Evolutionary conservation across 2,888 invertebrate species (phyloP).

Genomic region (Eilema griseolum): DNA sequence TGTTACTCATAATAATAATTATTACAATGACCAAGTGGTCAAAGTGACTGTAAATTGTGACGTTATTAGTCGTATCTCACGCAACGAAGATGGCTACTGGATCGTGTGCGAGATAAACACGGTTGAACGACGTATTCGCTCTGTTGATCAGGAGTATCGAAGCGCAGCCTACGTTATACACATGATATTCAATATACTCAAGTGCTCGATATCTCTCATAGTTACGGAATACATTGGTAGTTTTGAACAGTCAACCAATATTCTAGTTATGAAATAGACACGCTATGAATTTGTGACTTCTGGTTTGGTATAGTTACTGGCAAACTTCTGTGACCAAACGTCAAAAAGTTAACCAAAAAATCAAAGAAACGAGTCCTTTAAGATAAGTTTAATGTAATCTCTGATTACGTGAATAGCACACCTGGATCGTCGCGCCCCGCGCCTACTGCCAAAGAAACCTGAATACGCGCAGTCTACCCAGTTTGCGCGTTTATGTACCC

Average conservation of each 20-base stretch:
- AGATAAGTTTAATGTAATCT: too few relatives aligned
- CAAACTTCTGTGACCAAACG: too few relatives aligned
- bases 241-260: constrained; percentile 17
- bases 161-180: constrained; percentile 22
- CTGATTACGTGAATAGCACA: too few relatives aligned
- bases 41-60: constrained; percentile 8
- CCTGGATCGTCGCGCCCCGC: too few relatives aligned
- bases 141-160: constrained; percentile 27
- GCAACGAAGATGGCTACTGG: constrained; percentile 30
- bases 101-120: constrained; percentile 29
- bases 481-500: too few relatives aligned
- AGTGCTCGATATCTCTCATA: constrained; percentile 26
- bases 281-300: constrained; percentile 20
- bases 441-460: too few relatives aligned
- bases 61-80: constrained; percentile 17
- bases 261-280: constrained; percentile 15
- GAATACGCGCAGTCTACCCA: too few relatives aligned
- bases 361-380: too few relatives aligned
- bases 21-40: background rate
- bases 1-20: constrained; percentile 1
- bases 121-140: constrained; percentile 34
- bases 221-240: constrained; percentile 34
- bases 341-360: too few relatives aligned
- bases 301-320: background rate
- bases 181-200: constrained; percentile 20